These are phyloP conservation scores for Galleria mellonella DNA, from an alignment of 1,140 invertebrate genomes.

Conservation along the genomic window DNA sequence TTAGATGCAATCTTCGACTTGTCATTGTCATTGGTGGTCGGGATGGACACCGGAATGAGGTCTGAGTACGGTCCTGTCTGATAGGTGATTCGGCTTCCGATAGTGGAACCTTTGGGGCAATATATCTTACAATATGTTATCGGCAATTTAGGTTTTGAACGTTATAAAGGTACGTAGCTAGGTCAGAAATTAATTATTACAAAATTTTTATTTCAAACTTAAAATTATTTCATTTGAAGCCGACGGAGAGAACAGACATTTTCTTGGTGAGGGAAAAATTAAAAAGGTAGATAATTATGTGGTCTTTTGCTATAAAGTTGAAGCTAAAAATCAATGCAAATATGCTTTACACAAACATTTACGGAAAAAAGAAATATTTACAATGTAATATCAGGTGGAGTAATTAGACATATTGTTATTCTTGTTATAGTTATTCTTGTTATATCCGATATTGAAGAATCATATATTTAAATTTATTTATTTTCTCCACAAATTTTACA, in stretches of 20 bases:
- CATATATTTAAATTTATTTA: too few species aligned
- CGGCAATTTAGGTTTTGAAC: background rate
- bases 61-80: constrained; percentile 18
- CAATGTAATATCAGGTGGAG: too few species aligned
- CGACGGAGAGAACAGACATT: too few species aligned
- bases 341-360: background rate
- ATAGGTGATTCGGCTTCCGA: constrained; percentile 5
- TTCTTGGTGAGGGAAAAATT: too few species aligned
- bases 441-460: background rate
- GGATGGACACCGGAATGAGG: constrained; percentile 34
- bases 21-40: constrained; percentile 39
- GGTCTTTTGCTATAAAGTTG: too few species aligned
- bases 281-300: too few species aligned
- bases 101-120: constrained; percentile 24
- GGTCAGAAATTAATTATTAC: background rate
- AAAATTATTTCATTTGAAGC: too few species aligned
- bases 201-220: background rate
- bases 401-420: background rate
- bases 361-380: background rate
- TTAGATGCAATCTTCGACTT: constrained; percentile 60
- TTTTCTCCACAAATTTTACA: too few species aligned
- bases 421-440: background rate
- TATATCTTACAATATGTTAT: constrained; percentile 16
- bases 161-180: background rate
- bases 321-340: background rate